Base-by-base conservation (phyloP, 2,113 vertebrate species). In the Pollachius pollachius region DNA sequence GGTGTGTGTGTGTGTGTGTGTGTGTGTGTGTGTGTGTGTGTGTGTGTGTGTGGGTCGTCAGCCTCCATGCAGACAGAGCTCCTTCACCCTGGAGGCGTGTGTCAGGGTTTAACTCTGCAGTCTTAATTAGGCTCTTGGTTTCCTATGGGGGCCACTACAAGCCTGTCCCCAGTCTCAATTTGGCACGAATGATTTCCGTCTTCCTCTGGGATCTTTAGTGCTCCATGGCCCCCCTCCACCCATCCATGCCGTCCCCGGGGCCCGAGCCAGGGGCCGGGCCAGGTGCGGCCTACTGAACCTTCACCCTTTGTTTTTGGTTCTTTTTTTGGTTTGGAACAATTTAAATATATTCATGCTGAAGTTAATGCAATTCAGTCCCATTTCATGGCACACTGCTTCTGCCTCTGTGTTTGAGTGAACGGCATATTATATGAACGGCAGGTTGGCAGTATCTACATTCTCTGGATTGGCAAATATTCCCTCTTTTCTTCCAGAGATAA, bases 61-160 rank as follows among this genome's bases (percentile, higher is more conserved):
- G 5, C 11, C 54, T 17, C 5, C 2, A 6, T 9, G 37, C 5
- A 19, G 30, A 5, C 18, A 41, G 64, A 37, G 62, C 34, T 70
- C 61, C 58, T 15, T 63, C 19, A 61, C 57, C 62, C 64, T 58
- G 3, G 30, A 25, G 73, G 16, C 57, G 30, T 71, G 30, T 71
- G 68, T 65, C 57, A 59, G 27, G 30, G 30, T 61, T 63, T 69
- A 19, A 65, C 59, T 71, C 65, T 69, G 52, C 52, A 52, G 61
- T 57, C 74, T 69, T 21, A 77, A 67, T 74, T 69, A 74, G 66
- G 74, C 52, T 56, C 23, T 48, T 70, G 17, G 27, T 67, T 75
- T 72, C 69, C 52, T n/a, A 11, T 25, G 59, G 56, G 6, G 25
- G 37, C 64, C 0, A 68, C 25, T 5, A 59, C 63, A 68, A 68